Evolutionary conservation across 2,113 vertebrate species (phyloP), one percentile per base, ranked within the genome.

Genomic region (Prinia subflava): DNA sequence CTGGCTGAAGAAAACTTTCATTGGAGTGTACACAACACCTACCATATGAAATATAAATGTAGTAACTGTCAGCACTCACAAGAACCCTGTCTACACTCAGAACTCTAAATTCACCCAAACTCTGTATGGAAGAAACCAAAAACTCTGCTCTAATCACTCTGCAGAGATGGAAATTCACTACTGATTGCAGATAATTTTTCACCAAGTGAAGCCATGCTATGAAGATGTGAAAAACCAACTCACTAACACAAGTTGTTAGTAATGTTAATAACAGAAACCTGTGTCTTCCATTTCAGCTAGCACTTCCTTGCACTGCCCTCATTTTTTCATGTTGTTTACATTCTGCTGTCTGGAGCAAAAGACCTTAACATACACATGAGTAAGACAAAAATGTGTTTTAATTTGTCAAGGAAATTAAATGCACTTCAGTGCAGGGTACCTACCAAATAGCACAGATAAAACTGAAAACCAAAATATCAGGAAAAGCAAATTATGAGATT

Each of bases 281-380:
- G 47, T 69, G 49, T 39, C 75, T 82, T 70, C 33, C 49, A 24
- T 62, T 65, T 65, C 59, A 90, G 42, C 37, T 90, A 82, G 56
- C 8, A 39, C 55, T 93, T 88, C 67, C 59, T 65, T 83, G 64
- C 62, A 92, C 42, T 35, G 70, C 83, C 35, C 63, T 85, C 68
- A 59, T 90, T 93, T 55, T 92, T 95, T 93, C 42, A 93, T 28
- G 21, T 13, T 91, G 56, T 87, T 96, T 95, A 89, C 77, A 75
- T 64, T 42, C 15, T 87, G 59, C 55, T 63, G 28, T 67, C 46
- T 65, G 31, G 35, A 91, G 75, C 60, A 65, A 85, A 69, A 56
- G 23, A 90, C 41, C 53, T 83, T 74, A 85, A 87, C 12, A 47
- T 63, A 76, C 27, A 80, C 10, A 56, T 71, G 73, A 77, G 24